phyloP scores from a whole-genome alignment of 2,797 vertebrate species.

The Helarctos malayanus region DNA sequence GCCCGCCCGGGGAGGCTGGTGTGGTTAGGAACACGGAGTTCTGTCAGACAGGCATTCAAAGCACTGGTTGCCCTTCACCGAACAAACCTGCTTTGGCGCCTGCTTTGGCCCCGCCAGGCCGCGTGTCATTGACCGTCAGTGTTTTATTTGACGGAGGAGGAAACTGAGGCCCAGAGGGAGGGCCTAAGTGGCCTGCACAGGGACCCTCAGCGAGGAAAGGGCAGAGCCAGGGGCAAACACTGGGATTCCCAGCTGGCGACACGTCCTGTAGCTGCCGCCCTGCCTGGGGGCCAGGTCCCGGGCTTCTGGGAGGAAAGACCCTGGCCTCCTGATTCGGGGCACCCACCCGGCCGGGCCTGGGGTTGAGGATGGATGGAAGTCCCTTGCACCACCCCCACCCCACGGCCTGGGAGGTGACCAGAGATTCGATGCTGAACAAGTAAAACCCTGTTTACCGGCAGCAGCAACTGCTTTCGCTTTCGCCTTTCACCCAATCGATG shows the following conservation, averaged over 20 bases:
- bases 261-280: rapidly evolving
- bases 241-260: neutral
- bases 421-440: constrained; percentile 47
- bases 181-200: neutral
- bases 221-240: neutral
- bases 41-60: rapidly evolving
- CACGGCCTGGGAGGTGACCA: neutral
- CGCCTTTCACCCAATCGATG: neutral
- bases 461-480: neutral
- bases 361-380: neutral
- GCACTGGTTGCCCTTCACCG: rapidly evolving
- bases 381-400: neutral
- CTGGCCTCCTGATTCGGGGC: neutral
- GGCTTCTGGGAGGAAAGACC: too few species aligned
- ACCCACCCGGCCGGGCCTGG: neutral
- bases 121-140: rapidly evolving
- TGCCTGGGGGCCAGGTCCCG: neutral
- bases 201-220: rapidly evolving
- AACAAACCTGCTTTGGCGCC: too few species aligned
- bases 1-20: rapidly evolving
- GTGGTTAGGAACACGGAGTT: rapidly evolving
- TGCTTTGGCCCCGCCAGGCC: rapidly evolving
- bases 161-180: neutral
- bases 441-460: constrained; percentile 51
- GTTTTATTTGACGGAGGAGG: neutral